These are phyloP conservation scores for Oncopodura yosiiana DNA, from an alignment of 1,140 invertebrate genomes.

Conservation along the genomic window DNA sequence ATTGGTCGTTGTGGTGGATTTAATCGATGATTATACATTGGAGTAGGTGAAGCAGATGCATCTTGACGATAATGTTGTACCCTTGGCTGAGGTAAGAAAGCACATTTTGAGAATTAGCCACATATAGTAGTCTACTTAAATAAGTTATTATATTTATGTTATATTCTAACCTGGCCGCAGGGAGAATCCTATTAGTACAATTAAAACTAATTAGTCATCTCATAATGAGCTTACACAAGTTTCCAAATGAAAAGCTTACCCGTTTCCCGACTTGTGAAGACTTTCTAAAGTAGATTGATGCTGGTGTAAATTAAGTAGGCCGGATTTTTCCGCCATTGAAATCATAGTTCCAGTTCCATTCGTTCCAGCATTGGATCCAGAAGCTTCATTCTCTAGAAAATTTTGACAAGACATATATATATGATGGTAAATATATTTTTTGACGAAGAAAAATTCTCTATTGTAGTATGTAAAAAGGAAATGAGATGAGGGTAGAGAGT, in stretches of 20 bases:
- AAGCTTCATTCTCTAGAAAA: slow-evolving; percentile 22
- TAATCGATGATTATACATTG: too few relatives aligned
- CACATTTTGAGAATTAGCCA: too few relatives aligned
- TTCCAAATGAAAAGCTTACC: slow-evolving; percentile 33
- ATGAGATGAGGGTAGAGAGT: too few relatives aligned
- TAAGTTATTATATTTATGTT: not conserved
- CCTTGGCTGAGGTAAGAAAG: too few relatives aligned
- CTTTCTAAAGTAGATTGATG: slow-evolving; percentile 31
- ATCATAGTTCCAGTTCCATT: slow-evolving; percentile 34
- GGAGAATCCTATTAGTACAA: not conserved
- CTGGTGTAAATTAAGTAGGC: slow-evolving; percentile 25
- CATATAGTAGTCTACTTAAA: too few relatives aligned
- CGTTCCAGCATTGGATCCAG: slow-evolving; percentile 19
- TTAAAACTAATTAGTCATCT: not conserved
- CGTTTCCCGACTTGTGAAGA: slow-evolving; percentile 34
- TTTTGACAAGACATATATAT: too few relatives aligned
- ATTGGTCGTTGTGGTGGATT: too few relatives aligned
- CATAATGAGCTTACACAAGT: not conserved
- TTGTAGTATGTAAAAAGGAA: too few relatives aligned
- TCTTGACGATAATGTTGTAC: slow-evolving; percentile 12
- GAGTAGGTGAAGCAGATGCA: too few relatives aligned
- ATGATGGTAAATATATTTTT: too few relatives aligned
- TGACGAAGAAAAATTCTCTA: too few relatives aligned
- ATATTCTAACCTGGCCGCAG: slow-evolving; percentile 2
- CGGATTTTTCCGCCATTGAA: slow-evolving; percentile 30